Base-by-base conservation (phyloP, 2,797 vertebrate species). In the Sebastes elongatus region DNA sequence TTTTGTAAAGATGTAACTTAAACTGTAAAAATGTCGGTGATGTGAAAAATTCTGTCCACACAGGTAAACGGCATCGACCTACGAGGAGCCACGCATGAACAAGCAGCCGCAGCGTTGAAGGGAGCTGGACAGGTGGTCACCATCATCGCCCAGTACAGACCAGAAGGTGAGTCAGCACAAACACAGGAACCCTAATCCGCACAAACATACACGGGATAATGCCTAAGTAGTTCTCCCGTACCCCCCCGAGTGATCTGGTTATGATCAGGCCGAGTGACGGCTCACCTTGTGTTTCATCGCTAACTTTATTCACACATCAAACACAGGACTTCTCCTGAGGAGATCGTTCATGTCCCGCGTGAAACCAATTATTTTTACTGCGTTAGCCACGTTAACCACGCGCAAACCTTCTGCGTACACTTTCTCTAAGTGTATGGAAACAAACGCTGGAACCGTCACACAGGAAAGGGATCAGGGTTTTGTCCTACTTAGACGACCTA, bases 41-140 rank as follows among this genome's bases (percentile, higher is more conserved):
- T 55, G n/a, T 55, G n/a, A 55, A 55, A 23, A 38, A 69, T 27
- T 16, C 16, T n/a, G 27, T 59, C 16, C 14, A 42, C 73, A 81
- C 85, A 99, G 98, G 98, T 99, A 66, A 99, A 99, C 6, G 97
- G 98, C 65, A 98, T 98, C 0, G 98, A 99, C 89, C 96, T 99
- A 10, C 96, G 97, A 71, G 97, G 97, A 77, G 98, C 98, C 57
- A 97, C 98, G 35, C 98, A 99, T 1, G 98, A 99, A 76, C 98
- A 99, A 89, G 98, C 98, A 1, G 98, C 98, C 4, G 97, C 98
- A 0, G 98, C 98, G 0, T 93, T 99, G 28, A 99, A 99, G 84
- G 98, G 98, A 61, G 98, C 98, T 0, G 98, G 98, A 68, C 98
- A 99, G 95, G 97, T 97, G 22, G 98, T 99, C 88, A 98, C 97